phyloP scores from a whole-genome alignment of 2,113 vertebrate genomes.

The Thalassoma bifasciatum region DNA sequence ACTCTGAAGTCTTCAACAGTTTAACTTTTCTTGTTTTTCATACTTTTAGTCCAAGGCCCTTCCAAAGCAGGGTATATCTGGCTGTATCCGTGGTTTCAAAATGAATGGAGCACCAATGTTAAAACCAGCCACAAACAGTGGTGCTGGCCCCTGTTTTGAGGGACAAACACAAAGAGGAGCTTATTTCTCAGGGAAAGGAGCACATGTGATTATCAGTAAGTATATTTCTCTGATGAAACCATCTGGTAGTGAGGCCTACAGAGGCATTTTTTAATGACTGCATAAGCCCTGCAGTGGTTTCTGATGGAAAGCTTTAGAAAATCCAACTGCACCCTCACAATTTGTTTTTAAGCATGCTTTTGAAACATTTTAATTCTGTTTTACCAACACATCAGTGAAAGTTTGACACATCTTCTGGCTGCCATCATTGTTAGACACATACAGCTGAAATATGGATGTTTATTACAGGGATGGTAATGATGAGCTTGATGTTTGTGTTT shows the following conservation, averaged over 20 bases:
- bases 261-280: neutral
- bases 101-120: conserved; percentile 83
- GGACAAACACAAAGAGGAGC: conserved; percentile 85
- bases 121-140: conserved; percentile 78
- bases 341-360: no score
- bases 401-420: no score
- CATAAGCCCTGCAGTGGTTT: neutral
- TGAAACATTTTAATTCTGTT: no score
- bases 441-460: neutral
- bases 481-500: conserved; percentile 14
- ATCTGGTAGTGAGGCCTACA: neutral
- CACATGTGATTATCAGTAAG: conserved; percentile 87
- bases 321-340: no score
- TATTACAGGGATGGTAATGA: neutral
- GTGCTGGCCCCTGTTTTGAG: conserved; percentile 87
- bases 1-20: neutral
- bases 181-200: conserved; percentile 90
- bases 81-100: conserved; percentile 91
- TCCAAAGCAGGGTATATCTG: conserved; percentile 86
- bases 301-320: neutral
- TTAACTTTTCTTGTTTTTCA: neutral
- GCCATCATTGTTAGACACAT: neutral
- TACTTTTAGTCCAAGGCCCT: conserved; percentile 82
- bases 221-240: neutral
- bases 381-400: no score